Evolutionary conservation across 2,113 vertebrate genomes (phyloP), one percentile per base, ranked within the genome.

Genomic region (Corydoras sp.): DNA sequence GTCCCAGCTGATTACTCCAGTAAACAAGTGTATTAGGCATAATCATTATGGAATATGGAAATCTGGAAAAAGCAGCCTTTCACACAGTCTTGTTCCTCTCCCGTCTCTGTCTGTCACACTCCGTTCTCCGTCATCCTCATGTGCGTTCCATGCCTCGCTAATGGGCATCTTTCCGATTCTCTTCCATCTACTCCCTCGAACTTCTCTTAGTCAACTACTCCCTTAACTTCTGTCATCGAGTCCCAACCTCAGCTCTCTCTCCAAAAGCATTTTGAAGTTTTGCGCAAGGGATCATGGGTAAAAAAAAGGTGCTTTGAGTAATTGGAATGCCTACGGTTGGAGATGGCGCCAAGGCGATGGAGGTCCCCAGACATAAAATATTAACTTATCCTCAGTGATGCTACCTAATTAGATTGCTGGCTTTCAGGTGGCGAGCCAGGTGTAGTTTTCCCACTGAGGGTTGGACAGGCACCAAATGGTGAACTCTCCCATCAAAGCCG

Each of bases 301-400:
- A 24, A 15, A 58, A 30, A 29, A 56, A 29, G 58, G 64, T 64
- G 50, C 62, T 58, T 35, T 9, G 56, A 51, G 65, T 88, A 88
- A 88, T 89, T 87, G 84, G 82, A 85, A 69, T 55, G 86, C 87
- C 85, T 77, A 56, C 50, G 85, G 87, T 75, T 48, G 72, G 69
- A 60, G 55, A 62, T 58, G 50, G 71, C 65, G 79, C 74, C 69
- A 72, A 70, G 79, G 81, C 77, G 66, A 53, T 77, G 66, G 49
- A 69, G 69, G 68, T 79, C 79, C 83, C 62, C 13, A 79, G 82
- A 84, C 87, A 90, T 91, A 82, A 90, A 91, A 91, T 91, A 91
- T 91, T 89, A 88, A 90, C 85, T 75, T 75, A 14, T 84, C 80
- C 83, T 85, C 80, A 64, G 76, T 85, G 85, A 90, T 82, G 83